Conservation (phyloP, 2,888 invertebrate species). For the Busseola fusca region DNA sequence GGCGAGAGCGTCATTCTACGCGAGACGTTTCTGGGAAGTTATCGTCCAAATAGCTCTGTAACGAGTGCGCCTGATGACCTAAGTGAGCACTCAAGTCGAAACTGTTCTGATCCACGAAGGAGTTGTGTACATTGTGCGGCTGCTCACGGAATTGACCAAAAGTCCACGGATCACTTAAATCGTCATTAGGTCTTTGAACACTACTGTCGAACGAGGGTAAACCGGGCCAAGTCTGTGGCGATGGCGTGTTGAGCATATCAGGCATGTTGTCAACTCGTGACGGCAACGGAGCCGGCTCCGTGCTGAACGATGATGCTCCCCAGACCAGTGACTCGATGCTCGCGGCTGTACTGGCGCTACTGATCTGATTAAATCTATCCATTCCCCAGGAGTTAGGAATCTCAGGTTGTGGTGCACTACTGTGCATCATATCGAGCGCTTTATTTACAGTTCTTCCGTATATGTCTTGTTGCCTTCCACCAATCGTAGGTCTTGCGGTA, state of each 20-base stretch:
- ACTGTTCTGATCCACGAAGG: slow-evolving; percentile 81
- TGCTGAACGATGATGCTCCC: slow-evolving; percentile 72
- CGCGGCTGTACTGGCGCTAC: slow-evolving; percentile 63
- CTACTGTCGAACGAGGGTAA: slow-evolving; percentile 77
- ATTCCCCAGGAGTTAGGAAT: slow-evolving; percentile 77
- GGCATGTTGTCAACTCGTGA: slow-evolving; percentile 73
- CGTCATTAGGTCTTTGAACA: slow-evolving; percentile 72
- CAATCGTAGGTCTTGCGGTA: slow-evolving; percentile 66
- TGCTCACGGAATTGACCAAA: slow-evolving; percentile 84
- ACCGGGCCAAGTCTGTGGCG: slow-evolving; percentile 78
- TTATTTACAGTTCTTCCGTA: slow-evolving; percentile 76
- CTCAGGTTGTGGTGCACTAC: slow-evolving; percentile 71
- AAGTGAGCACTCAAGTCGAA: slow-evolving; percentile 81
- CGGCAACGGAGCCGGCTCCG: slow-evolving; percentile 65
- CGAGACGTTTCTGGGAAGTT: slow-evolving; percentile 80
- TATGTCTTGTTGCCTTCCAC: slow-evolving; percentile 73
- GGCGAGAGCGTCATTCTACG: slow-evolving; percentile 79
- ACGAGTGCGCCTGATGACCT: slow-evolving; percentile 71
- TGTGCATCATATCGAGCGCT: slow-evolving; percentile 73
- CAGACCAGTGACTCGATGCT: slow-evolving; percentile 80
- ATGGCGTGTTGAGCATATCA: slow-evolving; percentile 77
- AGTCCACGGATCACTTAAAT: slow-evolving; percentile 80
- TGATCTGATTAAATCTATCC: slow-evolving; percentile 76
- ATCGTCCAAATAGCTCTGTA: slow-evolving; percentile 81
- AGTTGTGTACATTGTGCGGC: slow-evolving; percentile 78